These are phyloP conservation scores for Ptilorrhoa leucosticta DNA, from an alignment of 2,113 vertebrate genomes.

Conservation along the genomic window DNA sequence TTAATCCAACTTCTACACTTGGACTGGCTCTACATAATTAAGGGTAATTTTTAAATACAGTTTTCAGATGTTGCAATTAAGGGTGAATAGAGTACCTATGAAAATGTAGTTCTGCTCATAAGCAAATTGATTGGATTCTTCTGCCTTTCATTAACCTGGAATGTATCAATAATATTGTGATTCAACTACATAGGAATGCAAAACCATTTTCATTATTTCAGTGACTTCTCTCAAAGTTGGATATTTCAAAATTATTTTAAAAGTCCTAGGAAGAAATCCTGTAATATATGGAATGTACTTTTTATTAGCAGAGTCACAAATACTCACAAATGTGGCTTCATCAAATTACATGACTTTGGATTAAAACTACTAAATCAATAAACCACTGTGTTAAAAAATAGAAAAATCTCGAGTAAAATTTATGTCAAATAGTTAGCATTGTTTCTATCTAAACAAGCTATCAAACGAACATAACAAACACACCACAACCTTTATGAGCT, in stretches of 20 bases:
- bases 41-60: background rate
- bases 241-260: background rate
- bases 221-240: background rate
- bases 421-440: background rate
- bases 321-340: background rate
- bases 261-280: background rate
- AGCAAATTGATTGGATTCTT: background rate
- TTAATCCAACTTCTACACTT: background rate
- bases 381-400: background rate
- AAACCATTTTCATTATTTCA: background rate
- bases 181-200: background rate
- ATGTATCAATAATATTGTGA: background rate
- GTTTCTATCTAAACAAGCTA: slow-evolving; percentile 13
- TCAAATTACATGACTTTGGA: background rate
- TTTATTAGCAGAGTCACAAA: background rate
- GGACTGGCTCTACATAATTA: background rate
- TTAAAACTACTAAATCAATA: slow-evolving; percentile 22
- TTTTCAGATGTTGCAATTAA: background rate
- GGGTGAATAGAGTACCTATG: background rate
- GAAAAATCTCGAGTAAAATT: slow-evolving; percentile 2
- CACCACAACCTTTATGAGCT: background rate
- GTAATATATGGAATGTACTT: background rate
- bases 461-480: background rate
- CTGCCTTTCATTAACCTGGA: background rate
- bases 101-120: background rate